Conservation (phyloP, 2,888 invertebrate genomes). For the Caenorhabditis angaria region DNA sequence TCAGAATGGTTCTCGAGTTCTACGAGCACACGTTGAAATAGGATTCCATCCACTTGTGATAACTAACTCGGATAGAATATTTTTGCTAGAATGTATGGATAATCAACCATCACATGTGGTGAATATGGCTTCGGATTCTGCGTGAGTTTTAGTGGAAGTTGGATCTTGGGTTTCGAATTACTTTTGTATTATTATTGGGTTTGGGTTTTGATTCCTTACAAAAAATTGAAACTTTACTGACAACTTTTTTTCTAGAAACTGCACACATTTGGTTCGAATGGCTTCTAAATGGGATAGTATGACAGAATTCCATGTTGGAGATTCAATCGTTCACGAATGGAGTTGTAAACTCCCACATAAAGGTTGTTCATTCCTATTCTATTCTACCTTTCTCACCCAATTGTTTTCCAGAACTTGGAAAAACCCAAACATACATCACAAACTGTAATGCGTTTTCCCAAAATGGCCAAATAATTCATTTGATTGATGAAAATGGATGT, state of each 20-base stretch:
- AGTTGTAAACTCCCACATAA: constrained; percentile 42
- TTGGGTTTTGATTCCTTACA: too few species aligned
- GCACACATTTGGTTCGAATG: constrained; percentile 49
- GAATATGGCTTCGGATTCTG: constrained; percentile 18
- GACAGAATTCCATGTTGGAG: constrained; percentile 53
- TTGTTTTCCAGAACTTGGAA: constrained; percentile 30
- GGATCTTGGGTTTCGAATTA: too few species aligned
- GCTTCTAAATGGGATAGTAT: constrained; percentile 53
- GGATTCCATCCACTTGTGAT: constrained; percentile 60
- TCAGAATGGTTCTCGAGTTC: constrained; percentile 57
- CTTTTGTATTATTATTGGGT: too few species aligned
- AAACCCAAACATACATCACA: constrained; percentile 47
- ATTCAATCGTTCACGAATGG: constrained; percentile 61
- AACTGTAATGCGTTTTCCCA: constrained; percentile 56
- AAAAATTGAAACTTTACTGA: too few species aligned
- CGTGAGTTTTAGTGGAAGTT: constrained; percentile 22
- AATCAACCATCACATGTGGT: constrained; percentile 15
- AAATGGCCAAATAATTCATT: constrained; percentile 54
- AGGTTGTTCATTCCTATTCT: constrained; percentile 13
- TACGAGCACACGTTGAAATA: constrained; percentile 52
- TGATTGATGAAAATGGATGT: constrained; percentile 60
- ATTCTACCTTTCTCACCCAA: not conserved
- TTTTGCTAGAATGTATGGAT: constrained; percentile 51
- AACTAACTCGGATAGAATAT: constrained; percentile 53
- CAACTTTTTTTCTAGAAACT: constrained; percentile 23